Conservation (phyloP, 2,797 vertebrate species). For the Peromyscus aztecus region DNA sequence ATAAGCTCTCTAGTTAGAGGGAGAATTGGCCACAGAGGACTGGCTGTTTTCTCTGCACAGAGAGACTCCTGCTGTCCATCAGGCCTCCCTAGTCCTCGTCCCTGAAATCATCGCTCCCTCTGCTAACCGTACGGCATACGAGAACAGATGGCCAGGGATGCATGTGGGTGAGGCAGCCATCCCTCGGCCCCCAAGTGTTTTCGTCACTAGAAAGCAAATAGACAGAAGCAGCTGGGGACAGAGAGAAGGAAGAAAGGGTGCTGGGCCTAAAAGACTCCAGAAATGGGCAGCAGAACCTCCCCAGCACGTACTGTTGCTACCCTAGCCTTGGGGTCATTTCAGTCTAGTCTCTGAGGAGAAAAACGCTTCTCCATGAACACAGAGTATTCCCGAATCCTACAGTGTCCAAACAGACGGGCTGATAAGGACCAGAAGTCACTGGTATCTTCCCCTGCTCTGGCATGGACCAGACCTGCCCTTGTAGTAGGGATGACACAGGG, state of each 20-base stretch:
- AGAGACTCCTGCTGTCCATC: conserved; percentile 42
- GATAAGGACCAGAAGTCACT: not conserved
- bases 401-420: not conserved
- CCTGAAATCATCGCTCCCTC: not conserved
- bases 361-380: not conserved
- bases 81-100: conserved; percentile 16
- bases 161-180: not conserved
- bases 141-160: conserved; percentile 60
- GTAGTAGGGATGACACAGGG: not conserved
- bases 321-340: not conserved
- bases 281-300: not conserved
- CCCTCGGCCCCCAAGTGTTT: not conserved
- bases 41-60: conserved; percentile 32
- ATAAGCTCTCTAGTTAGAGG: conserved; percentile 11
- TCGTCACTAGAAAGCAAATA: conserved; percentile 55
- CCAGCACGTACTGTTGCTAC: not conserved
- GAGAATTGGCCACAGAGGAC: conserved; percentile 54
- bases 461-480: not conserved
- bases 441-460: not conserved
- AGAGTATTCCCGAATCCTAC: not conserved
- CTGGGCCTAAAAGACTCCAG: not conserved
- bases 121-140: not conserved
- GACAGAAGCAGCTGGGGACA: not conserved
- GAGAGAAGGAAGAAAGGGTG: not conserved
- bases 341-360: not conserved